Percentiles rank a stretch among this genome's conserved stretches.
phyloP scores from a whole-genome alignment of 2,888 invertebrate genomes.

The Athetis lepigone region DNA sequence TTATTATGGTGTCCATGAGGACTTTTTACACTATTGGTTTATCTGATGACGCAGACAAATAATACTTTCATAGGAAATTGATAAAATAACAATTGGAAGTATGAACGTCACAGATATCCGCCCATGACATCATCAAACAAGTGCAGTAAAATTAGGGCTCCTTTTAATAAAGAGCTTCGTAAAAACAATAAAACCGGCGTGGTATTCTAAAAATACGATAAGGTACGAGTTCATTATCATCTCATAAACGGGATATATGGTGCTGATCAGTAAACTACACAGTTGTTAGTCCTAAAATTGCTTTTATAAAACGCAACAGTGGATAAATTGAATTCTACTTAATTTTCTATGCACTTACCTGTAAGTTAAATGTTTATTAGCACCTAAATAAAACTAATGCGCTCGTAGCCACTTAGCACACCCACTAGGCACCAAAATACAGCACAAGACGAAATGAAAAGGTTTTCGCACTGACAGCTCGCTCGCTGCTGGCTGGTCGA shows the following conservation, averaged over 20 bases:
- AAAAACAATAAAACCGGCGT: constrained; percentile 44
- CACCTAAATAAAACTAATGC: constrained; percentile 78
- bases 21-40: constrained; percentile 20
- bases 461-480: constrained; percentile 81
- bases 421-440: constrained; percentile 87
- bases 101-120: constrained; percentile 65
- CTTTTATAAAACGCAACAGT: constrained; percentile 1
- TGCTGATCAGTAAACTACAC: constrained; percentile 8
- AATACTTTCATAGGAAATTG: constrained; percentile 28
- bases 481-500: constrained; percentile 73
- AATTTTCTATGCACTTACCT: constrained; percentile 75
- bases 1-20: not conserved
- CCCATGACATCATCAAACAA: constrained; percentile 75
- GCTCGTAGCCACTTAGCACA: constrained; percentile 82
- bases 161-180: constrained; percentile 1
- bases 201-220: constrained; percentile 28
- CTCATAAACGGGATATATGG: constrained; percentile 10
- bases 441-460: constrained; percentile 81
- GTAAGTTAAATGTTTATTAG: constrained; percentile 76
- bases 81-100: constrained; percentile 48
- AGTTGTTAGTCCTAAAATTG: constrained; percentile 6
- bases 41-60: constrained; percentile 24
- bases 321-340: constrained; percentile 6
- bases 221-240: constrained; percentile 17
- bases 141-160: constrained; percentile 29